A percentile compares a stretch with the other conserved stretches of the same genome.
These are phyloP conservation scores for Drosophila cardini DNA, from an alignment of 1,140 invertebrate species.

Conservation along the genomic window DNA sequence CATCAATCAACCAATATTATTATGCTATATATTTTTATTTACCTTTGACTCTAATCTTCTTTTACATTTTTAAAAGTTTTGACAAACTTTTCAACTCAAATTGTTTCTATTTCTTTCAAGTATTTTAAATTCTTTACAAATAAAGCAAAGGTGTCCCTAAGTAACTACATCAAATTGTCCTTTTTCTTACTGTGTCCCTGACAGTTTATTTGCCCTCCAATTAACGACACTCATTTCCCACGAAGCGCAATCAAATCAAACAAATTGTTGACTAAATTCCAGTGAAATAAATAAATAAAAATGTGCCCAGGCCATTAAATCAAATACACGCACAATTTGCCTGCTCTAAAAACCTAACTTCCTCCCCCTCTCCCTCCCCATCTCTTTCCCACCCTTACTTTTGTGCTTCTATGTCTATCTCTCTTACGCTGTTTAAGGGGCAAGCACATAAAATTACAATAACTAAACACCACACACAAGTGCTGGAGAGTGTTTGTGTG, in stretches of 20 bases:
- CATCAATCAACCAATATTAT: too few relatives aligned
- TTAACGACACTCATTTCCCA: slow-evolving; percentile 19
- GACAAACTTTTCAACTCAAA: not conserved
- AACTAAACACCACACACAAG: slow-evolving; percentile 61
- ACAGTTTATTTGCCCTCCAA: slow-evolving; percentile 25
- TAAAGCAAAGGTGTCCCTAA: not conserved
- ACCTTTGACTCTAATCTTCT: not conserved
- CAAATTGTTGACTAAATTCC: slow-evolving; percentile 81
- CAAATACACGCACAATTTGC: slow-evolving; percentile 63
- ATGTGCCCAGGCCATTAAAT: slow-evolving; percentile 67
- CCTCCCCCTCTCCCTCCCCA: not conserved
- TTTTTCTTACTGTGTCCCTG: slow-evolving; percentile 18
- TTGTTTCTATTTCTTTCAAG: not conserved
- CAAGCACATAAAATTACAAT: slow-evolving; percentile 63
- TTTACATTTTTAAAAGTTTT: not conserved
- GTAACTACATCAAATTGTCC: not conserved
- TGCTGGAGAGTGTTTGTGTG: not conserved
- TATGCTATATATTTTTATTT: too few relatives aligned
- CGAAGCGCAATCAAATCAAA: slow-evolving; percentile 70
- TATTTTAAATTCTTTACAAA: not conserved
- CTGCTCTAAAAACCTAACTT: slow-evolving; percentile 27
- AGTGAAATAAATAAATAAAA: slow-evolving; percentile 62
- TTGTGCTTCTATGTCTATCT: not conserved
- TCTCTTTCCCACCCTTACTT: not conserved
- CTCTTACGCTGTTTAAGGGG: not conserved